Evolutionary conservation across 2,113 vertebrate genomes (phyloP), one percentile per base, ranked within the genome.

Genomic region (Clinocottus analis): DNA sequence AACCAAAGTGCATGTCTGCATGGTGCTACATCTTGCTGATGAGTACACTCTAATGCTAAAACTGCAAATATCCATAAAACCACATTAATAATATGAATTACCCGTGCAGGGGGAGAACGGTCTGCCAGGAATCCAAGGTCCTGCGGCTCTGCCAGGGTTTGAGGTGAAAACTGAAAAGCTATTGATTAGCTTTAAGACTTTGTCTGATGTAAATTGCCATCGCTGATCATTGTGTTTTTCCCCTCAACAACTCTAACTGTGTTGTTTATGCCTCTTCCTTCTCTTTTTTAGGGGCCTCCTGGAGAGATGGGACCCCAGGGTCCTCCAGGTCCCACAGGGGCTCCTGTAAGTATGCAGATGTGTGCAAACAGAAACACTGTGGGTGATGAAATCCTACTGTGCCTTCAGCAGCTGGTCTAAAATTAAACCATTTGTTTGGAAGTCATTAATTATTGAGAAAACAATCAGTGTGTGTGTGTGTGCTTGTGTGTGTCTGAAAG

Each of bases 251-350:
- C 8, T 39, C 7, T 55, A n/a, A 62, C 23, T 64, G n/a, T 47
- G 6, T 59, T 69, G 3, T 29, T 59, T 41, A 1, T 72, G 16
- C 8, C 19, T 60, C 25, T 47, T 49, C 7, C 27, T 25, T 23
- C 4, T 45, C n/a, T 59, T 60, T 51, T 43, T 14, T 70, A 96
- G 96, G 97, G 96, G 0, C 67, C 65, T 21, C 51, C 70, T 2
- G 97, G 97, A 51, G 93, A 87, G 0, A 92, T 92, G 72, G 96
- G 96, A 43, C 67, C 82, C 35, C 91, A 70, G 0, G 96, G 97
- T 35, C 56, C 85, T 10, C 75, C 63, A 0, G 96, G 97, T 29
- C 82, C 73, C n/a, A 45, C 66, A 0, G 97, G 97, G 33, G 66
- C 72, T 65, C 78, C 0, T 88, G 97, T 97, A 73, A 91, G 93